Conservation (phyloP, 2,797 vertebrate genomes). For the Acanthurus lineatus region DNA sequence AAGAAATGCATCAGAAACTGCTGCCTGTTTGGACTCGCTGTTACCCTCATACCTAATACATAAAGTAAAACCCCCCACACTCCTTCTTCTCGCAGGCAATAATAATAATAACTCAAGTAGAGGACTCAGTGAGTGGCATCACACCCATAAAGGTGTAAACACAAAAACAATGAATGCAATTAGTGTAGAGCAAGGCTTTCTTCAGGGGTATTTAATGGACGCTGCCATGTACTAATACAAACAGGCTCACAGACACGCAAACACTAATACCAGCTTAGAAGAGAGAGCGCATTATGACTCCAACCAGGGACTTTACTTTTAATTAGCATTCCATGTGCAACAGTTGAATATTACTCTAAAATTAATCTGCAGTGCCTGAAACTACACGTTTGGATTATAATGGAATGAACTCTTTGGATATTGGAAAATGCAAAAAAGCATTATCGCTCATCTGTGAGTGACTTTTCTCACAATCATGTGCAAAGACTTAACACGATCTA, state of each 20-base stretch:
- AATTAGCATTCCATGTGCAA: constrained; percentile 48
- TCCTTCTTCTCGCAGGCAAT: constrained; percentile 7
- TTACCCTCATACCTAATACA: neutral
- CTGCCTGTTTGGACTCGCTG: neutral
- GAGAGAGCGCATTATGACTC: constrained; percentile 25
- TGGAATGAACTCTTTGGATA: constrained; percentile 3
- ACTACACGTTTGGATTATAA: constrained; percentile 30
- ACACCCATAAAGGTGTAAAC: constrained; percentile 45
- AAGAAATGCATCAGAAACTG: neutral
- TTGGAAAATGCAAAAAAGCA: neutral
- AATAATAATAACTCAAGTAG: constrained; percentile 36
- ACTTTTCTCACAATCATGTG: constrained; percentile 25
- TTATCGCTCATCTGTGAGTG: constrained; percentile 12
- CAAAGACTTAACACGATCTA: constrained; percentile 1
- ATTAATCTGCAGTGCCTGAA: constrained; percentile 48
- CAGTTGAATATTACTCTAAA: constrained; percentile 42
- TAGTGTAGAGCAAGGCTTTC: constrained; percentile 47
- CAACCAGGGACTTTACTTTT: constrained; percentile 54
- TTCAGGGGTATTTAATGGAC: constrained; percentile 36
- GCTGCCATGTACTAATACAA: constrained; percentile 19
- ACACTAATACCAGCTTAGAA: constrained; percentile 28
- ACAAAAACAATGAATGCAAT: constrained; percentile 58
- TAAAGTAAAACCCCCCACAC: neutral
- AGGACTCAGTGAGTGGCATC: constrained; percentile 43
- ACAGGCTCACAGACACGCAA: constrained; percentile 7